These are phyloP conservation scores for Anhinga rufa DNA, from an alignment of 2,113 vertebrate species.

Conservation along the genomic window DNA sequence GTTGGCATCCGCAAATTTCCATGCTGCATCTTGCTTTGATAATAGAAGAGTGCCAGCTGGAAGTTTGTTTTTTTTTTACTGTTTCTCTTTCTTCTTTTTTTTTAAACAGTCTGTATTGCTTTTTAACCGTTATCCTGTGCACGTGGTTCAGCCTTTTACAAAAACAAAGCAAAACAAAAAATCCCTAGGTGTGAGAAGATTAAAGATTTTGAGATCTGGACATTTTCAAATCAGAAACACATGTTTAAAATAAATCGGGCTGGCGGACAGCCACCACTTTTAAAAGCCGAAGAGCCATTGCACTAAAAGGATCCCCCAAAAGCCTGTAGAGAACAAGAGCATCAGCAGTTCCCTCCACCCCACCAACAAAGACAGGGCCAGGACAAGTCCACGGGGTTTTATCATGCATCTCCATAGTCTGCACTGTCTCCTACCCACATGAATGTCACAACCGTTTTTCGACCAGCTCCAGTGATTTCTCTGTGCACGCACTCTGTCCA, in stretches of 20 bases:
- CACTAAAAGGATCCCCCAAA: neutral
- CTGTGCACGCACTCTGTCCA: neutral
- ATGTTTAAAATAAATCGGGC: conserved; percentile 49
- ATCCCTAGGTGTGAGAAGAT: conserved; percentile 66
- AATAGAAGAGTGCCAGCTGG: neutral
- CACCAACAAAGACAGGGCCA: neutral
- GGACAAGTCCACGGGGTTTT: neutral
- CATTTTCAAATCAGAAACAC: conserved; percentile 64
- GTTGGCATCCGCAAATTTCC: neutral
- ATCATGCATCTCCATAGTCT: neutral
- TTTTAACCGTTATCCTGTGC: conserved; percentile 24
- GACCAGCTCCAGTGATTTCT: neutral
- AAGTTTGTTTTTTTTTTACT: neutral
- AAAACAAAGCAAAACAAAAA: conserved; percentile 52
- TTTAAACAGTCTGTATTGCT: neutral
- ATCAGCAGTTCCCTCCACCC: neutral
- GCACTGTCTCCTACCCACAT: neutral
- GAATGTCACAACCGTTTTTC: neutral
- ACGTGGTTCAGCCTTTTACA: conserved; percentile 25
- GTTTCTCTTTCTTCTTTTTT: neutral
- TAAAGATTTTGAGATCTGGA: conserved; percentile 64
- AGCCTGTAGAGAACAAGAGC: neutral
- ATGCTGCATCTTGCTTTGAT: neutral
- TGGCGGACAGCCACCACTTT: conserved; percentile 45
- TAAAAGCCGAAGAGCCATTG: neutral